phyloP scores from a whole-genome alignment of 2,888 invertebrate species.

The Cantharis flavilabris region DNA sequence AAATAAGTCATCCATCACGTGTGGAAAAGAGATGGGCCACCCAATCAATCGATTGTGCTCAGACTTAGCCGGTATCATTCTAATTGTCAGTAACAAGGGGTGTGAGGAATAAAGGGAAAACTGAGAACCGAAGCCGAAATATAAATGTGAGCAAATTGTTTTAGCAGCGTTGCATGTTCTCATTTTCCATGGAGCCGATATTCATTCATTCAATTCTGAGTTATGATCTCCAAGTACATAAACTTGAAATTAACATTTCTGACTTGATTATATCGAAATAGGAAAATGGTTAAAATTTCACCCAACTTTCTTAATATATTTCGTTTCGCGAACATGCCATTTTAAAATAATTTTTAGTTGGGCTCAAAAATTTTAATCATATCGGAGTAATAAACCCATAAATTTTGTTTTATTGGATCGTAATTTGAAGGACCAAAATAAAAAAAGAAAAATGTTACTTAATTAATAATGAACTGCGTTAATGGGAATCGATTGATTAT shows the following conservation, averaged over 20 bases:
- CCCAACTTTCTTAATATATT: background rate
- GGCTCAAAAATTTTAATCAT: background rate
- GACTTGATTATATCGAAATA: background rate
- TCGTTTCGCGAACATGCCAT: background rate
- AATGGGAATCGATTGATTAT: background rate
- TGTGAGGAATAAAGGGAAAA: slow-evolving; percentile 26
- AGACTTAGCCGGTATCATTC: slow-evolving; percentile 55
- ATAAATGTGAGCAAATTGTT: slow-evolving; percentile 32
- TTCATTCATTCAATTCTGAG: background rate
- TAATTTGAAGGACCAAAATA: background rate
- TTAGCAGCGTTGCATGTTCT: slow-evolving; percentile 28
- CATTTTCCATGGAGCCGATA: slow-evolving; percentile 4
- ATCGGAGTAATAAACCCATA: background rate
- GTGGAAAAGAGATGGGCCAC: slow-evolving; percentile 38
- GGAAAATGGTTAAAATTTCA: background rate
- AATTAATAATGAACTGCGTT: background rate
- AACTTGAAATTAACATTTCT: background rate
- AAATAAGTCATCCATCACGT: slow-evolving; percentile 47
- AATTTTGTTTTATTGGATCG: background rate
- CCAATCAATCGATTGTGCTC: slow-evolving; percentile 55
- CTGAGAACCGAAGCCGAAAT: slow-evolving; percentile 32
- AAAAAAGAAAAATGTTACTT: background rate
- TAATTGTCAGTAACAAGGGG: slow-evolving; percentile 50
- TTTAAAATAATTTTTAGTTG: background rate
- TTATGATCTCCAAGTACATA: background rate